Base-by-base conservation (phyloP, 2,113 vertebrate species). In the Campylomormyrus tamandua region DNA sequence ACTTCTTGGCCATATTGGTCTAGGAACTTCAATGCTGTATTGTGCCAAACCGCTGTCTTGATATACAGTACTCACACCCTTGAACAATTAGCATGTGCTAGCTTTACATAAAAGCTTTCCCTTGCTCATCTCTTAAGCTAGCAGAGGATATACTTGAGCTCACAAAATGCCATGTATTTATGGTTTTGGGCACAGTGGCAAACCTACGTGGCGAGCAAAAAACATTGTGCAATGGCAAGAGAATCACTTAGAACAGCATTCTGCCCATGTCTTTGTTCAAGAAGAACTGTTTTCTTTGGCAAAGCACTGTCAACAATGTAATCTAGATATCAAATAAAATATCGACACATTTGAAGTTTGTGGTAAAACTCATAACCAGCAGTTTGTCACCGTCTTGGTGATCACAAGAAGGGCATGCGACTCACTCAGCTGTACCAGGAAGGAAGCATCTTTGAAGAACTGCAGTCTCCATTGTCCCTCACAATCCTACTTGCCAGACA, bases 241-340 rank as follows among this genome's bases (percentile, higher is more conserved):
- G 83, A 83, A 31, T 80, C 17, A 74, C 49, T 52, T 13, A 10
- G 45, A 56, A 46, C 77, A 45, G 27, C 58, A 42, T 56, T 74
- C 89, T 87, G 56, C 27, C 35, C 45, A 42, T 35, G 35, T 87
- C 56, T 35, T 49, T 31, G 39, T 70, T 86, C 24, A 49, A 48
- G 39, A 86, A 62, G 6, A 85, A 50, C 86, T 6, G 15, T 74
- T 84, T 87, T 90, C 85, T 90, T 90, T 90, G 89, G 89, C 85
- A 80, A 90, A 90, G 84, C 84, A 90, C 84, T 87, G 84, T 87
- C 45, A 56, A 49, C 45, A 35, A 90, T 49, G 53, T 70, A 50
- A 85, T 56, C 88, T 42, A 74, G 31, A 53, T 24, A 62, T 42
- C 19, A n/a, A 89, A 35, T 46, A 31, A 89, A 84, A 46, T 53